Conservation (phyloP, 53 echinoderm and acorn worm genomes). For the Paelopatides confundens region DNA sequence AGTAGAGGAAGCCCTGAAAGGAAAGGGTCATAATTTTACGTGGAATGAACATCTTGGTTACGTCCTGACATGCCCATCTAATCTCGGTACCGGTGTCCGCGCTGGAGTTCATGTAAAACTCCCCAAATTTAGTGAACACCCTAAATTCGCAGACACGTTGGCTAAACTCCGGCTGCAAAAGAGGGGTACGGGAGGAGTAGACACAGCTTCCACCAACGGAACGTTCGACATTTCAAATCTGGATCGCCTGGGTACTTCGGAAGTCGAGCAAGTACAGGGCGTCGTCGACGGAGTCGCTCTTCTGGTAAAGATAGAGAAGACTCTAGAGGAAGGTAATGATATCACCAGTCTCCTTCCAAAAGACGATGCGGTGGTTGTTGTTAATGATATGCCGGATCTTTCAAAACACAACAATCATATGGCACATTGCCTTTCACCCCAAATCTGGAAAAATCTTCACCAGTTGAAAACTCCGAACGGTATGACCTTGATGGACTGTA, state of each 20-base stretch:
- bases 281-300: conserved; percentile 82
- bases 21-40: conserved; percentile 72
- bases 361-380: conserved; percentile 54
- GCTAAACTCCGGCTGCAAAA: conserved; percentile 73
- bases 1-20: conserved; percentile 66
- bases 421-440: conserved; percentile 88
- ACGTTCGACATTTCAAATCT: conserved; percentile 75
- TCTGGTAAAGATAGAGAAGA: conserved; percentile 82
- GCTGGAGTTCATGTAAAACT: conserved; percentile 85
- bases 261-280: conserved; percentile 79
- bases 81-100: conserved; percentile 84
- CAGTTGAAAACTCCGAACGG: conserved; percentile 86
- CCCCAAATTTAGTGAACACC: conserved; percentile 69
- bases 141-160: conserved; percentile 66
- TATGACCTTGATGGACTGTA: conserved; percentile 71
- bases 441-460: conserved; percentile 89
- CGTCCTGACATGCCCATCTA: conserved; percentile 85
- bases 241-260: conserved; percentile 71
- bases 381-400: conserved; percentile 82
- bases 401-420: conserved; percentile 95
- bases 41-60: conserved; percentile 92
- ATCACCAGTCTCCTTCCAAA: conserved; percentile 74
- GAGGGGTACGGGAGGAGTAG: conserved; percentile 76
- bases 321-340: conserved; percentile 71
- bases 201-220: conserved; percentile 73